phyloP scores from a whole-genome alignment of 92 coral and sea anemone genomes.

The Zoanthus gigantus region DNA sequence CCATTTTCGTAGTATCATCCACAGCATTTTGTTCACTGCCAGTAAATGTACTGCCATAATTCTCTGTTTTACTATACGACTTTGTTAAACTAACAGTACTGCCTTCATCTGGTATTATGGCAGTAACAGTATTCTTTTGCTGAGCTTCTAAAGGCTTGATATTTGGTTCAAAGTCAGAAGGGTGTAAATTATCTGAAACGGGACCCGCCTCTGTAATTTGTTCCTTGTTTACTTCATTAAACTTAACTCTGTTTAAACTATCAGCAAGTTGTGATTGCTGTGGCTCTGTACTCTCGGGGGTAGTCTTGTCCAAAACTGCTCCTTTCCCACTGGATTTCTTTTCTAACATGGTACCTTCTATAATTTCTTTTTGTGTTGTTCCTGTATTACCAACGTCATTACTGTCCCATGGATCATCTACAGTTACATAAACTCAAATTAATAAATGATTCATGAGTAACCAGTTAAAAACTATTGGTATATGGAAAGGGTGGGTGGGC shows the following conservation, averaged over 20 bases:
- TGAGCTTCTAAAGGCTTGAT: not conserved
- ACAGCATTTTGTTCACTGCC: not conserved
- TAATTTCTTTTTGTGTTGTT: not conserved
- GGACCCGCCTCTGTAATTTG: not conserved
- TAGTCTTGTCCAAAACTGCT: not conserved
- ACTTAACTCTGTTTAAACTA: not conserved
- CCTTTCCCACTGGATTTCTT: not conserved
- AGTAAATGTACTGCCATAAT: not conserved
- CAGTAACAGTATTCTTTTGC: not conserved
- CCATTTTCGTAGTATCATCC: not conserved
- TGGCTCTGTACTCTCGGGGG: not conserved
- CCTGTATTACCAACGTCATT: constrained; percentile 26
- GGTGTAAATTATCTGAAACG: not conserved
- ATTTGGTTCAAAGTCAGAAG: not conserved
- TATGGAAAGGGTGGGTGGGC: too few species aligned
- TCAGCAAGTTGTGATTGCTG: not conserved
- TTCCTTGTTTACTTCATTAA: not conserved
- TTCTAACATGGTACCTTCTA: not conserved
- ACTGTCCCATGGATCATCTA: constrained; percentile 56
- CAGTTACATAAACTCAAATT: not conserved
- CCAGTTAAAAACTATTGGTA: too few species aligned
- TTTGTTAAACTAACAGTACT: not conserved
- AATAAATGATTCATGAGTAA: too few species aligned
- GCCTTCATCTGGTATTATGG: not conserved
- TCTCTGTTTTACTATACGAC: not conserved